phyloP scores from a whole-genome alignment of 1,140 invertebrate genomes.

The Steinernema khuongi region DNA sequence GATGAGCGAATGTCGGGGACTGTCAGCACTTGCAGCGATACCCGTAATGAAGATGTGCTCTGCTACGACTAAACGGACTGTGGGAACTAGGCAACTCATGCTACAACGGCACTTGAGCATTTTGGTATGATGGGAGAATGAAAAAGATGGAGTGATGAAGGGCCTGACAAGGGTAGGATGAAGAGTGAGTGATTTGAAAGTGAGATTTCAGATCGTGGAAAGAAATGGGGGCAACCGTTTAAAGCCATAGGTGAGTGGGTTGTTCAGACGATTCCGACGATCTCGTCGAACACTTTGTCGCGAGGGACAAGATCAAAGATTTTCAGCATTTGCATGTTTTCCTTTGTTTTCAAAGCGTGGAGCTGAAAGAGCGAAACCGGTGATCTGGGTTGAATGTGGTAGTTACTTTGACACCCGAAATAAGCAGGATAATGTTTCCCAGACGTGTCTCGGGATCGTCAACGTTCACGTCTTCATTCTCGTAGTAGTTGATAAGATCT shows the following conservation, averaged over 20 bases:
- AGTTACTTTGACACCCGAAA: constrained; percentile 31
- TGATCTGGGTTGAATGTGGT: neutral
- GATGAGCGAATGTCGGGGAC: no score
- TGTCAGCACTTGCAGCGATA: no score
- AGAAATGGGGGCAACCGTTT: constrained; percentile 7
- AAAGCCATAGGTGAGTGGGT: constrained; percentile 34
- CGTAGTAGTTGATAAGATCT: constrained; percentile 37
- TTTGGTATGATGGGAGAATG: neutral
- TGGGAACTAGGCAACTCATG: neutral
- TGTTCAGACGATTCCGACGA: constrained; percentile 34
- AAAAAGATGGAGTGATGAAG: neutral
- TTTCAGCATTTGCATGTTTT: constrained; percentile 38
- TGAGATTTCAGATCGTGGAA: neutral
- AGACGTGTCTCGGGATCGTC: constrained; percentile 34
- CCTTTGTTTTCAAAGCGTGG: constrained; percentile 33
- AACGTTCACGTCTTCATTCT: constrained; percentile 20
- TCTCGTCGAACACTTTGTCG: constrained; percentile 31
- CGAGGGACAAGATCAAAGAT: constrained; percentile 28
- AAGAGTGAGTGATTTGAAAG: constrained; percentile 3
- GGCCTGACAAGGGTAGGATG: neutral
- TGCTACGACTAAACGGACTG: neutral
- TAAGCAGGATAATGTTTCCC: constrained; percentile 34
- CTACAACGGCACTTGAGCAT: constrained; percentile 1
- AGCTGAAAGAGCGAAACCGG: constrained; percentile 23
- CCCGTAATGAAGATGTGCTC: neutral